Base-by-base conservation (phyloP, 92 coral and sea anemone species). In the Zoanthus sansibaricus region DNA sequence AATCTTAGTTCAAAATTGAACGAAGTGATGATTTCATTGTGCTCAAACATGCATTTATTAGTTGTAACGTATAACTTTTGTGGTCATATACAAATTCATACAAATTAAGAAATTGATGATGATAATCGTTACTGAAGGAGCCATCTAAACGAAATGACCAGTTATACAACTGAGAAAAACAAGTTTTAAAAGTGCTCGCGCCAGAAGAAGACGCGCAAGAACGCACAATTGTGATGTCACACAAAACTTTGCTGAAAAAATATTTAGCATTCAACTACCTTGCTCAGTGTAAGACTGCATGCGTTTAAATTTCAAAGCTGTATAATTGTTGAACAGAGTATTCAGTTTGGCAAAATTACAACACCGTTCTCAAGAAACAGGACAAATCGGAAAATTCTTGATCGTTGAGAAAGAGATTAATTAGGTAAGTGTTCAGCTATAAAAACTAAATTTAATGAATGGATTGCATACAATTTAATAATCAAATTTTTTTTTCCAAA, bases 311-410 rank as follows among this genome's bases (percentile, higher is more conserved):
- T 68, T 68, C 20, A 68, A 68, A 68, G 72, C 72, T 68, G 72
- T 68, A 2, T 68, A 68, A 68, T 68, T 68, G 72, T 68, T 68
- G 72, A 68, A 68, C 72, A 68, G 20, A 68, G 72, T 68, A 32
- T 68, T 68, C 72, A 68, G 20, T 68, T 68, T 68, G 72, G 72
- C 72, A 68, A 68, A 68, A 68, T 21, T 68, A 68, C 72, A 68
- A 68, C 72, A 68, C 16, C 72, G 72, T 68, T 68, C 72, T 68
- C 72, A 68, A 68, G 72, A 68, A 68, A 68, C 72, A 68, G 72
- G 72, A 68, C 72, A 68, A 68, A 68, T 68, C 72, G 30, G 20
- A 68, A 32, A 16, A 68, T 68, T 68, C 72, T 68, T 68, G 72
- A 68, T 68, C 5, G 72, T 68, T 68, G 20, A 68, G 31, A 68